phyloP scores from a whole-genome alignment of 2,888 invertebrate genomes.

The Alentia gelatinosa region DNA sequence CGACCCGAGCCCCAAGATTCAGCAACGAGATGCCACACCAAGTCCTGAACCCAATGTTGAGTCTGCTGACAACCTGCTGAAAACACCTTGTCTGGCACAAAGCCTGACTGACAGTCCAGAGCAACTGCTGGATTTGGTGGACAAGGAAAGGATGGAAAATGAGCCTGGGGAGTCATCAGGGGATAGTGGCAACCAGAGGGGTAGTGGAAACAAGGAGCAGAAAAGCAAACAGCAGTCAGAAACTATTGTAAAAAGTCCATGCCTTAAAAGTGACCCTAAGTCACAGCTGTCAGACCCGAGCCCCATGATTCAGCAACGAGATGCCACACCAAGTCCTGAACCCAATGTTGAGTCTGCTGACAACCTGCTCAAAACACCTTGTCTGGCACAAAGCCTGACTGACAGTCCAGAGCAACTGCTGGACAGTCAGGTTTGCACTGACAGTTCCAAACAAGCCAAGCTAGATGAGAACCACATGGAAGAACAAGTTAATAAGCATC shows the following conservation, averaged over 20 bases:
- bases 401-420: neutral
- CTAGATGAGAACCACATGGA: neutral
- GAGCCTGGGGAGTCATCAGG: neutral
- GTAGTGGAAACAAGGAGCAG: too few species aligned
- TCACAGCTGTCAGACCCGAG: neutral
- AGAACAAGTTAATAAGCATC: neutral
- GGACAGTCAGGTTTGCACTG: neutral
- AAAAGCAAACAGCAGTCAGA: too few species aligned
- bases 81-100: neutral
- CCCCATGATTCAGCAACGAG: neutral
- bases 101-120: neutral
- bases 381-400: neutral
- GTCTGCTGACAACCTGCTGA: neutral
- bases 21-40: neutral
- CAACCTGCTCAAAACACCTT: neutral
- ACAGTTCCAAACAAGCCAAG: neutral
- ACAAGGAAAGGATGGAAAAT: neutral
- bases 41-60: neutral
- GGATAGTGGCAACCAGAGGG: neutral
- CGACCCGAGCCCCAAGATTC: neutral
- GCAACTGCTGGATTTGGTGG: neutral
- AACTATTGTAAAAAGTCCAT: neutral
- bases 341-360: neutral
- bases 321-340: neutral
- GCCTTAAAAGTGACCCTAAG: neutral